Conservation (phyloP, 2,888 invertebrate genomes). For the Hyles lineata region DNA sequence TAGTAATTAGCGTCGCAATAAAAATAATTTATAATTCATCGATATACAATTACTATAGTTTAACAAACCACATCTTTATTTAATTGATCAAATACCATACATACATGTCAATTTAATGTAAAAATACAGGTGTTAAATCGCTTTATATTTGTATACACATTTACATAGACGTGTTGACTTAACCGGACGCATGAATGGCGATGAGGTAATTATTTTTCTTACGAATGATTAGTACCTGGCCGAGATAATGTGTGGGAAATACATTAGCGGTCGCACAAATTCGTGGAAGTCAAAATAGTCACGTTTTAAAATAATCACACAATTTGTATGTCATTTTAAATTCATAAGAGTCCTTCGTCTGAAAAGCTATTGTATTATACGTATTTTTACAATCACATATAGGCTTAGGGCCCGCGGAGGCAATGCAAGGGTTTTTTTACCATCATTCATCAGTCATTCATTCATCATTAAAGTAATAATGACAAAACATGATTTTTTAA, state of each 20-base stretch:
- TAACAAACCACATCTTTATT: background rate
- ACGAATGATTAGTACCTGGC: constrained; percentile 5
- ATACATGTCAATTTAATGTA: constrained; percentile 8
- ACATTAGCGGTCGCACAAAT: constrained; percentile 2
- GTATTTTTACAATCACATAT: too few relatives aligned
- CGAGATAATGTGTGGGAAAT: constrained; percentile 18
- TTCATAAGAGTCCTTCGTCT: background rate
- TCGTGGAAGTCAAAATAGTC: constrained; percentile 7
- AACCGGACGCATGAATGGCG: constrained; percentile 15
- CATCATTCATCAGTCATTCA: too few relatives aligned
- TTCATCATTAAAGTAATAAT: too few relatives aligned
- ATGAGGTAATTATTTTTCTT: constrained; percentile 20
- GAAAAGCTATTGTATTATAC: background rate
- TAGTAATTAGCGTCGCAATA: too few relatives aligned
- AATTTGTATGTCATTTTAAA: background rate
- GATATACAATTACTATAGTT: too few relatives aligned
- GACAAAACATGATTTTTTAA: too few relatives aligned
- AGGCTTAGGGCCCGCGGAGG: too few relatives aligned
- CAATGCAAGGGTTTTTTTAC: too few relatives aligned
- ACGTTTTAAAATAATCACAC: background rate
- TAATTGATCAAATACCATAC: background rate
- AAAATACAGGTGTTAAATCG: background rate
- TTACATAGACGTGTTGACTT: constrained; percentile 2
- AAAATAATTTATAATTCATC: too few relatives aligned
- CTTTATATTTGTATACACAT: background rate